These are phyloP conservation scores for Apis cerana DNA, from an alignment of 1,140 invertebrate species.

Conservation along the genomic window DNA sequence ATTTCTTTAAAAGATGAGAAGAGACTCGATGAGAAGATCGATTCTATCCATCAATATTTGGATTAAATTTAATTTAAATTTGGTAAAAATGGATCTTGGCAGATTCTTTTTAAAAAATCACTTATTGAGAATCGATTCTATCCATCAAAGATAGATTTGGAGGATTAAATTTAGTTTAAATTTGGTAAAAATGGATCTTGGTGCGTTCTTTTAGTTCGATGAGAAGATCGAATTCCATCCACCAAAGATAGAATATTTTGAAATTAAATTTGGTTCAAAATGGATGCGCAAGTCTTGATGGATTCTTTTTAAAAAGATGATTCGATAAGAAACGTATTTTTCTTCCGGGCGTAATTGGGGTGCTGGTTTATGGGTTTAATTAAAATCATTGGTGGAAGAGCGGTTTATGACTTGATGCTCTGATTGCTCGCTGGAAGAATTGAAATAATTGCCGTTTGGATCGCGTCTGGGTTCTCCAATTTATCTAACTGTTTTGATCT, in stretches of 20 bases:
- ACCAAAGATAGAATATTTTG: too few relatives aligned
- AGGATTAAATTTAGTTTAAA: neutral
- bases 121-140: too few relatives aligned
- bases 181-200: neutral
- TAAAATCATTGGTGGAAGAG: neutral
- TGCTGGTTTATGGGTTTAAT: neutral
- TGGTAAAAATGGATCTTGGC: too few relatives aligned
- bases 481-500: neutral
- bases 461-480: neutral
- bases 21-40: too few relatives aligned
- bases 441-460: neutral
- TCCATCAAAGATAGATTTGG: too few relatives aligned
- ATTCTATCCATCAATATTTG: too few relatives aligned
- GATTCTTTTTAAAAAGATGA: neutral
- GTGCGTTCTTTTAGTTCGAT: too few relatives aligned
- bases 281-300: neutral
- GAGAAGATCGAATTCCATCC: too few relatives aligned
- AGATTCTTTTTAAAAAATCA: too few relatives aligned
- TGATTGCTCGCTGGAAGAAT: neutral
- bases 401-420: neutral
- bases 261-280: neutral
- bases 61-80: too few relatives aligned
- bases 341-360: neutral
- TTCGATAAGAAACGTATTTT: neutral
- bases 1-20: too few relatives aligned